A percentile compares a stretch with the other conserved stretches of the same genome.
These are phyloP conservation scores for Rattus norvegicus DNA, from an alignment of 2,113 vertebrate genomes.

Conservation along the genomic window GRCr8 NC_086021.1:131356001-131356500, in stretches of 20 bases:
- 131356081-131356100: background rate
- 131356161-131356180: background rate
- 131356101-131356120: background rate
- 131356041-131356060: background rate
- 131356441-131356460: background rate
- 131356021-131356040: background rate
- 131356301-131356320: background rate
- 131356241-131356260: background rate
- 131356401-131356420: background rate
- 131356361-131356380: background rate
- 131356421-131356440: rapidly evolving
- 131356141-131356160: background rate
- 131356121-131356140: background rate
- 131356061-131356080: background rate
- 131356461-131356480: background rate
- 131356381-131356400: background rate
- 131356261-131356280: background rate
- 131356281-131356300: background rate
- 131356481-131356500: background rate
- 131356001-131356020: background rate
- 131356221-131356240: background rate
- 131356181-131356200: background rate
- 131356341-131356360: background rate
- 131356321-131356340: background rate
- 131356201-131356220: background rate